These are phyloP conservation scores for Alethe diademata DNA, from an alignment of 2,113 vertebrate genomes.

Conservation along the genomic window DNA sequence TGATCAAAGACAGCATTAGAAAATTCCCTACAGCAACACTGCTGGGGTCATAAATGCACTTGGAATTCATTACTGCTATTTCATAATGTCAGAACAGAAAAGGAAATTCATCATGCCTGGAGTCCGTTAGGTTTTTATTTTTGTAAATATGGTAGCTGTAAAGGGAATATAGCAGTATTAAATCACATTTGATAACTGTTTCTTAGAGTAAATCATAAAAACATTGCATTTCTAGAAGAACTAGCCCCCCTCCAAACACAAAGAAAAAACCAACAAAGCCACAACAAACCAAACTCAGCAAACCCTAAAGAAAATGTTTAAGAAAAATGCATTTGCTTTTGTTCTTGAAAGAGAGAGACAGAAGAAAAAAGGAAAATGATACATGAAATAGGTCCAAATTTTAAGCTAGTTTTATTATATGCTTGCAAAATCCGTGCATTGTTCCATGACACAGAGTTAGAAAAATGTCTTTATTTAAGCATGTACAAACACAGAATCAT, in stretches of 20 bases:
- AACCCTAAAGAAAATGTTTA: background rate
- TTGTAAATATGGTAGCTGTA: conserved; percentile 4
- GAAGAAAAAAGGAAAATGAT: background rate
- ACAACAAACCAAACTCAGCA: background rate
- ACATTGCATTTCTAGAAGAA: background rate
- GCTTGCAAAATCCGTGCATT: background rate
- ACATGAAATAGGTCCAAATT: background rate
- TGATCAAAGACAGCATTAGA: conserved; percentile 33
- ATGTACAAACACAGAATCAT: background rate
- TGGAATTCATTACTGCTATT: conserved; percentile 37
- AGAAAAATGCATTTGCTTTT: background rate
- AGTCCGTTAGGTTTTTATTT: background rate
- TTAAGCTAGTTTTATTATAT: background rate
- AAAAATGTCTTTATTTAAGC: background rate
- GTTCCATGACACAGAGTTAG: background rate
- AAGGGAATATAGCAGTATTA: background rate
- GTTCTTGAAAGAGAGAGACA: background rate
- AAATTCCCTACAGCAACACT: background rate
- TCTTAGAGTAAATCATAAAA: background rate
- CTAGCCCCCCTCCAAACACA: background rate
- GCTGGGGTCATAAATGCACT: conserved; percentile 1
- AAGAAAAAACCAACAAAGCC: background rate
- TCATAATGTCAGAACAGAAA: background rate
- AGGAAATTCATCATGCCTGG: conserved; percentile 6
- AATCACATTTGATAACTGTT: background rate